Base-by-base conservation (phyloP, 2,113 vertebrate species). In the Seriola quinqueradiata region DNA sequence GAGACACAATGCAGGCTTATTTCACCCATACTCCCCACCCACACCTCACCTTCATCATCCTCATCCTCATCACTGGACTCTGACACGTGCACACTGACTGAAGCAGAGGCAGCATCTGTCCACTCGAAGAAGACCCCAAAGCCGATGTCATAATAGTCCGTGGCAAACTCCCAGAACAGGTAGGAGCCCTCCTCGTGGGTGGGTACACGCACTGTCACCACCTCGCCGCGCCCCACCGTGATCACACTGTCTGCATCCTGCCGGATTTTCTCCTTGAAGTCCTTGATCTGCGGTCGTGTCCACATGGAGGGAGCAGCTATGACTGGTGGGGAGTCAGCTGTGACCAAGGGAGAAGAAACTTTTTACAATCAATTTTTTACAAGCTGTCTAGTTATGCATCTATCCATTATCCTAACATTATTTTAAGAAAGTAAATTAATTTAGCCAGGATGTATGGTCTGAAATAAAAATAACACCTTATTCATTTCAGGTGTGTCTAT, bases 71-170 rank as follows among this genome's bases (percentile, higher is more conserved):
- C 98, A 36, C 98, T 99, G 93, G 98, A 99, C 92, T 99, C 99
- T 0, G 97, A 99, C 93, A 99, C 97, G 28, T 99, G 98, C 75
- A 99, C 98, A 38, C 98, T 99, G 94, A 99, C 98, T 0, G 97
- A 95, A 23, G 97, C 97, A 16, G 97, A 98, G 42, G 98, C 96
- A 32, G 97, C 96, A 66, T 99, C 98, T 87, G 97, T 99, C 99
- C 99, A 99, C 96, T 99, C 99, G 92, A 99, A 99, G 94, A 97
- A 98, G 67, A 99, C 98, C 79, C 98, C 98, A 93, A 99, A 99
- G 89, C 98, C 98, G 91, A 99, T 96, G 96, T 99, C 98, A 90
- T 99, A 99, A 95, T 95, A 97, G 96, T 99, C 98, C 75, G 97
- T 99, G 82, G 98, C 98, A 94, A 99, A 99, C 93, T 99, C 98